Base-by-base conservation (phyloP, 1,140 invertebrate genomes). In the Temnothorax nylanderi region DNA sequence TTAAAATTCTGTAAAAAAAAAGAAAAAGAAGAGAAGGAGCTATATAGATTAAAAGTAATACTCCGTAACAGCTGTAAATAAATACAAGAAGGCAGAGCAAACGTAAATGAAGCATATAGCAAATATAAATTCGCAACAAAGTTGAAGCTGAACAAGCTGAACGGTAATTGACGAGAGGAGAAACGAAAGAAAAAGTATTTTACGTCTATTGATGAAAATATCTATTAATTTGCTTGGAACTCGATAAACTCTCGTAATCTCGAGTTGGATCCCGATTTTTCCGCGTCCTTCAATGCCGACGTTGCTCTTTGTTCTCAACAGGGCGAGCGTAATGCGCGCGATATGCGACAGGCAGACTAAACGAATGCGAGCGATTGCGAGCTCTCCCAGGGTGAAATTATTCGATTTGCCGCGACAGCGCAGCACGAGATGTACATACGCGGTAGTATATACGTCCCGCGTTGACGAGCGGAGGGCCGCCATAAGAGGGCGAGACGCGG, bases 341-440 rank as follows among this genome's bases (percentile, higher is more conserved):
- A 87, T 85, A 87, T 69, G 87, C 81, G 86, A 62, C 72, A 67
- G 47, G 75, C 87, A 89, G 84, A 60, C 76, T 76, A 86, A 87
- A 89, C 88, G 74, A 72, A 26, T 80, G 71, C 76, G 85, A 81
- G 60, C 60, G 76, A 87, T 60, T 84, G 80, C 58, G 51, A 62
- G 58, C 82, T 49, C 87, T 87, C 34, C 47, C 76, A 75, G 91
- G 90, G 91, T 90, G 87, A 88, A 87, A 89, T 94, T 95, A 94
- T 94, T 94, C 81, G 93, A 94, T 94, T 95, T 93, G 91, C 67
- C 85, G 89, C 87, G 90, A 60, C 72, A 78, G 72, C 71, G 88
- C 91, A 92, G 91, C 90, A 92, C 92, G 91, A 91, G 90, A 92
- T 91, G 92, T 89, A 91, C 85, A 72, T 58, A 72, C 54, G 80